These are phyloP conservation scores for Drosophila atripex DNA, from an alignment of 2,888 invertebrate genomes.

Conservation along the genomic window DNA sequence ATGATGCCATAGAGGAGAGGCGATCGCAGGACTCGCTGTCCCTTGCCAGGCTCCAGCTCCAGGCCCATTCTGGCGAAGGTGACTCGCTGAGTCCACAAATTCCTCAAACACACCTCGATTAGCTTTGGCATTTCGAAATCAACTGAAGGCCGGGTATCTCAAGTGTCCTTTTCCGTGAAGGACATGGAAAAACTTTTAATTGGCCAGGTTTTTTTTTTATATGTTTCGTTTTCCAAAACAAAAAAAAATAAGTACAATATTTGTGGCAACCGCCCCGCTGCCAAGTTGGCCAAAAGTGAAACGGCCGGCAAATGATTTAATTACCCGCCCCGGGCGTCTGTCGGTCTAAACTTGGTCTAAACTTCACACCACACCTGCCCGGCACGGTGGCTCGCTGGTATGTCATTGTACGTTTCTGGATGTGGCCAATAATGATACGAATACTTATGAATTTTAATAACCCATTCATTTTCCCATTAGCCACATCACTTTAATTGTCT, in stretches of 20 bases:
- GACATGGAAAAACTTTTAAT: background rate
- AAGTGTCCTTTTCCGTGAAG: background rate
- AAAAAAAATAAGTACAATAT: too few relatives aligned
- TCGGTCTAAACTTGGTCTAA: constrained; percentile 35
- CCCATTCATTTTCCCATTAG: constrained; percentile 4
- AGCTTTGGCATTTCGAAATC: constrained; percentile 47
- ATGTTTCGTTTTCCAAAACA: too few relatives aligned
- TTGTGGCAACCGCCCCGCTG: constrained; percentile 18
- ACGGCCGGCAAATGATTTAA: constrained; percentile 58
- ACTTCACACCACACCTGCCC: constrained; percentile 18
- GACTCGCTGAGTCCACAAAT: constrained; percentile 52
- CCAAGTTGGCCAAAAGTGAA: constrained; percentile 44
- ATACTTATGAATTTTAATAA: background rate
- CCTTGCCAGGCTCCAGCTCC: constrained; percentile 20
- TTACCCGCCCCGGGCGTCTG: constrained; percentile 50
- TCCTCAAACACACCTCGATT: constrained; percentile 32
- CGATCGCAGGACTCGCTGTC: constrained; percentile 13
- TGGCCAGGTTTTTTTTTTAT: background rate
- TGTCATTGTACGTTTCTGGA: background rate
- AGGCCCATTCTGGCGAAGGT: constrained; percentile 57
- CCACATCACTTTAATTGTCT: background rate
- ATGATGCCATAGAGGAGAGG: constrained; percentile 41
- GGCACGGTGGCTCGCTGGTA: background rate
- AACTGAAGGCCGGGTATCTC: constrained; percentile 28
- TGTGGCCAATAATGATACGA: background rate